These are phyloP conservation scores for Coregonus suidteri DNA, from an alignment of 2,797 vertebrate genomes.

Conservation along the genomic window DNA sequence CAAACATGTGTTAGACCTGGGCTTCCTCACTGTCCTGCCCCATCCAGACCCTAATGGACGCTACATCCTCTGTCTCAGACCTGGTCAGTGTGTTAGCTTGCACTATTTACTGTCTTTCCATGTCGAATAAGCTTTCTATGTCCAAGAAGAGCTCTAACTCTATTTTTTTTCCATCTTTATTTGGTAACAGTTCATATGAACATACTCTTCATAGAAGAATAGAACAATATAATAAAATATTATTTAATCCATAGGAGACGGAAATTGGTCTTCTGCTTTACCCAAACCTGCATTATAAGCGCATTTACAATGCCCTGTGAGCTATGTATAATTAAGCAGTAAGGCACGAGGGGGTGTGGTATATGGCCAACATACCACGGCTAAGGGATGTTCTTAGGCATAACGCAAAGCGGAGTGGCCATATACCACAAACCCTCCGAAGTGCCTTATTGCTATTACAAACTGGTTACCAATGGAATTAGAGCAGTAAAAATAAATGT, in stretches of 20 bases:
- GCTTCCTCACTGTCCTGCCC: conserved; percentile 94
- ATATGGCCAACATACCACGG: too few relatives aligned
- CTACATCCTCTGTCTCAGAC: conserved; percentile 89
- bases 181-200: not conserved
- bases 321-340: too few relatives aligned
- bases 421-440: too few relatives aligned
- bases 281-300: too few relatives aligned
- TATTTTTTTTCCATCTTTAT: not conserved
- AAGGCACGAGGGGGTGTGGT: too few relatives aligned
- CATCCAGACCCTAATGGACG: conserved; percentile 85
- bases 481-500: too few relatives aligned
- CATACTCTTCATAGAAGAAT: too few relatives aligned
- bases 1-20: conserved; percentile 89
- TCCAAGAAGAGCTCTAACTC: not conserved
- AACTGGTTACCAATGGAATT: too few relatives aligned
- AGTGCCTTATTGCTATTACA: too few relatives aligned
- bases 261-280: not conserved
- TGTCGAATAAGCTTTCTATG: not conserved
- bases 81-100: conserved; percentile 73
- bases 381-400: too few relatives aligned
- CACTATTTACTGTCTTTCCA: not conserved
- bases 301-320: too few relatives aligned
- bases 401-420: too few relatives aligned
- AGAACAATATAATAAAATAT: not conserved
- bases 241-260: not conserved